These are phyloP conservation scores for Pantala flavescens DNA, from an alignment of 1,140 invertebrate genomes.

Conservation along the genomic window DNA sequence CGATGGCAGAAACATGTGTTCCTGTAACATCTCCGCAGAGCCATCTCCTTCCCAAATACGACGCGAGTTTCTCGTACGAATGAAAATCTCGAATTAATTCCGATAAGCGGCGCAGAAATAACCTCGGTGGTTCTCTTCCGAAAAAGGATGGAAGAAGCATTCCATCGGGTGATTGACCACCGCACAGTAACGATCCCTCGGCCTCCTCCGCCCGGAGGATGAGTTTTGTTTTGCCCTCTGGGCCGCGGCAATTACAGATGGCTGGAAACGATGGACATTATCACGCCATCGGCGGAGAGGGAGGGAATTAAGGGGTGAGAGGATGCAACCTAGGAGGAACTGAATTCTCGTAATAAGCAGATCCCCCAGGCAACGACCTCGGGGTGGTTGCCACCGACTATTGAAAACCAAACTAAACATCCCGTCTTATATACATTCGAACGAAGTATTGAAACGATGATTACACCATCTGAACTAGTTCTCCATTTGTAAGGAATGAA, in stretches of 20 bases:
- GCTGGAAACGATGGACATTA: background rate
- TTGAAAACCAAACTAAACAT: too few species aligned
- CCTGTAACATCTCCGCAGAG: too few species aligned
- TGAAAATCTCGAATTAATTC: too few species aligned
- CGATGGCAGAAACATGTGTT: too few species aligned
- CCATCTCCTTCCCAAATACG: too few species aligned
- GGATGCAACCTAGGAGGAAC: background rate
- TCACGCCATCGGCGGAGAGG: background rate
- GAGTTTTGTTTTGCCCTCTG: background rate
- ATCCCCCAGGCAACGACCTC: too few species aligned
- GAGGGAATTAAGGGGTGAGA: background rate
- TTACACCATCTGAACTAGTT: too few species aligned
- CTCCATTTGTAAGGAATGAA: too few species aligned
- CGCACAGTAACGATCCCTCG: background rate
- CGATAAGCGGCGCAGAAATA: background rate
- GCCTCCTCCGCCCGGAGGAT: background rate
- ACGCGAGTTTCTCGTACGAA: too few species aligned
- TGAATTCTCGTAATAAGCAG: background rate
- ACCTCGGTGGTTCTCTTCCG: background rate
- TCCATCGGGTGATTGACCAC: background rate
- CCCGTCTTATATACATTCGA: too few species aligned
- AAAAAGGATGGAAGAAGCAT: background rate
- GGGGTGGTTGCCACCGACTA: too few species aligned
- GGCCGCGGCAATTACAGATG: background rate
- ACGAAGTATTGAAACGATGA: too few species aligned